A percentile compares a stretch with the other conserved stretches of the same genome.
phyloP scores from a whole-genome alignment of 2,888 invertebrate genomes.

The Melanchra persicariae region DNA sequence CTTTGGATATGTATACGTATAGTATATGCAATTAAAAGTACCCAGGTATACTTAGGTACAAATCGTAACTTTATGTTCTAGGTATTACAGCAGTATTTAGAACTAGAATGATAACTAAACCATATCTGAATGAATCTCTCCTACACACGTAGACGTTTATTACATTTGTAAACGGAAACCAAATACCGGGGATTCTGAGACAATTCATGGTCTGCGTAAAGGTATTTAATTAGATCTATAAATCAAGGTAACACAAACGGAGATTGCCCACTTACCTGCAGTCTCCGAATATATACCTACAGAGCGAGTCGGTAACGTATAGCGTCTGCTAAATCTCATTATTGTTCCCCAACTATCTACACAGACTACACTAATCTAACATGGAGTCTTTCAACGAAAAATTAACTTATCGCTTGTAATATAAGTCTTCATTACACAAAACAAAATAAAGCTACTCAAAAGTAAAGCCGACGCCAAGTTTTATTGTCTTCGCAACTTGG shows the following conservation, averaged over 20 bases:
- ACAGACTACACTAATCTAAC: constrained; percentile 39
- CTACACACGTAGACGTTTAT: constrained; percentile 54
- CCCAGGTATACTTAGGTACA: neutral
- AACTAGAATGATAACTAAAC: constrained; percentile 27
- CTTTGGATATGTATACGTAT: too few relatives aligned
- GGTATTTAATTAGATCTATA: constrained; percentile 86
- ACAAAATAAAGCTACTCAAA: constrained; percentile 84
- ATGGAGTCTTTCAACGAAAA: constrained; percentile 50
- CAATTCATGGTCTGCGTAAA: constrained; percentile 83
- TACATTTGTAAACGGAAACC: constrained; percentile 67
- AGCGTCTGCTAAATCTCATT: constrained; percentile 53
- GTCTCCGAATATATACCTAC: constrained; percentile 67
- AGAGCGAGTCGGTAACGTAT: constrained; percentile 35
- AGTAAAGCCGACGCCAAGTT: constrained; percentile 82
- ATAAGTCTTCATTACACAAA: constrained; percentile 83
- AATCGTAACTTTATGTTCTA: constrained; percentile 1
- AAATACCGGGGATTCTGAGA: constrained; percentile 76
- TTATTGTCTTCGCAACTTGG: constrained; percentile 89
- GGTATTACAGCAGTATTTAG: neutral
- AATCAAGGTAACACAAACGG: constrained; percentile 79
- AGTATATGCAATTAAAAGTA: neutral
- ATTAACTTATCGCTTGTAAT: constrained; percentile 74
- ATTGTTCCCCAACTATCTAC: constrained; percentile 43
- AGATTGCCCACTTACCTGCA: constrained; percentile 76
- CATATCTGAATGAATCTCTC: constrained; percentile 41